Conservation (phyloP, 2,797 vertebrate species). For the Gobionotothen gibberifrons region DNA sequence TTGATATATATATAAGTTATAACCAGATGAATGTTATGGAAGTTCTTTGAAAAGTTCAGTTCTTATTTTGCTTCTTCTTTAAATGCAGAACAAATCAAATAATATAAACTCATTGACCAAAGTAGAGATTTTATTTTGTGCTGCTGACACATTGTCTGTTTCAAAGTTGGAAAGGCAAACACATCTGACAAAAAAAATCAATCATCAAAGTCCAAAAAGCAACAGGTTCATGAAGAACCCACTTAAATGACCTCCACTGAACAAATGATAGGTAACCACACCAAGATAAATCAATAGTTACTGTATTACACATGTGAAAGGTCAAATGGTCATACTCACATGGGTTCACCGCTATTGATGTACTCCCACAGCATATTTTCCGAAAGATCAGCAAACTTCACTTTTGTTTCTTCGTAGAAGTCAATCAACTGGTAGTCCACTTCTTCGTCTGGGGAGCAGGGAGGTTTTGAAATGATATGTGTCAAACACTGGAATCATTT, state of each 20-base stretch:
- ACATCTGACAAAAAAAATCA: slow-evolving; percentile 33
- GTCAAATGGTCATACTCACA: slow-evolving; percentile 85
- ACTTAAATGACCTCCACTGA: slow-evolving; percentile 10
- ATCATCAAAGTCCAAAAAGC: slow-evolving; percentile 71
- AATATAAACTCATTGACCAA: neutral
- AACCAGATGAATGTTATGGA: too few species aligned
- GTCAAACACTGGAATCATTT: neutral
- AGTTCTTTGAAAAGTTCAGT: too few species aligned
- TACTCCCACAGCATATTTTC: slow-evolving; percentile 96
- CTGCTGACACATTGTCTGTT: slow-evolving; percentile 1
- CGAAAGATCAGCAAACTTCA: slow-evolving; percentile 94
- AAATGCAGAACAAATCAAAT: neutral
- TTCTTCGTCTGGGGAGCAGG: slow-evolving; percentile 72
- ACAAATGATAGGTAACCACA: slow-evolving; percentile 18
- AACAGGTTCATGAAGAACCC: slow-evolving; percentile 43
- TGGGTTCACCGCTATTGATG: slow-evolving; percentile 95
- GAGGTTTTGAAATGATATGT: neutral
- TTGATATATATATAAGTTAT: too few species aligned
- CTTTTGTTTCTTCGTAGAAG: slow-evolving; percentile 97
- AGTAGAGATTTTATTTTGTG: neutral
- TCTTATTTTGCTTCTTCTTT: neutral
- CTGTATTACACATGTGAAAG: slow-evolving; percentile 25
- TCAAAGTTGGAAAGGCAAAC: slow-evolving; percentile 46
- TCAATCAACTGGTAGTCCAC: slow-evolving; percentile 84
- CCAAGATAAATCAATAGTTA: slow-evolving; percentile 31